phyloP scores from a whole-genome alignment of 2,797 vertebrate genomes.

The Parauchenoglanis punctatus region DNA sequence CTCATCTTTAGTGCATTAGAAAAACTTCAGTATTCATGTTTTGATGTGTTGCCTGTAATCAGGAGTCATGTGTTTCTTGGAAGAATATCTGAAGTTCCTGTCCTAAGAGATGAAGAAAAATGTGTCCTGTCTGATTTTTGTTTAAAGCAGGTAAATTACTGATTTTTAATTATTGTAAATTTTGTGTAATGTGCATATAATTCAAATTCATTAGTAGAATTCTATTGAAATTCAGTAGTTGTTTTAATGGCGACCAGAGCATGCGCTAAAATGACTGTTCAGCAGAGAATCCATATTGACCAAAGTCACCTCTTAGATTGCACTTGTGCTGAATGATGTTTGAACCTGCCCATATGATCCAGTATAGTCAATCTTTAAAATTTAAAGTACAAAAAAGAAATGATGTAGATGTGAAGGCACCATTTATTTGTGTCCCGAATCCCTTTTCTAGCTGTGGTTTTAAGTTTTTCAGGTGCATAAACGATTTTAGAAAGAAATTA shows the following conservation, averaged over 20 bases:
- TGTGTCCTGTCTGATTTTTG: slow-evolving; percentile 85
- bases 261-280: background rate
- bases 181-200: background rate
- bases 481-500: background rate
- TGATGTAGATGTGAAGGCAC: background rate
- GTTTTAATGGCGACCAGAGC: background rate
- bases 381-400: background rate
- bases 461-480: background rate
- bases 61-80: slow-evolving; percentile 82
- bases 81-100: slow-evolving; percentile 82
- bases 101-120: slow-evolving; percentile 90
- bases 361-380: background rate
- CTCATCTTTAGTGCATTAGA: slow-evolving; percentile 58
- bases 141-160: slow-evolving; percentile 75
- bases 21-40: slow-evolving; percentile 81
- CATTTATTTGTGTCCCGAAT: background rate
- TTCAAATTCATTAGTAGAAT: background rate
- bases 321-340: background rate
- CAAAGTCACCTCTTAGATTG: background rate
- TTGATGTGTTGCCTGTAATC: slow-evolving; percentile 90
- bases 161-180: background rate
- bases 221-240: background rate
- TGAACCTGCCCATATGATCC: background rate
- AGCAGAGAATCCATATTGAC: too few species aligned
- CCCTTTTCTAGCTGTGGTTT: background rate